Evolutionary conservation across 2,888 invertebrate species (phyloP), one percentile per base, ranked within the genome.

Genomic region (Mythimna loreyi): DNA sequence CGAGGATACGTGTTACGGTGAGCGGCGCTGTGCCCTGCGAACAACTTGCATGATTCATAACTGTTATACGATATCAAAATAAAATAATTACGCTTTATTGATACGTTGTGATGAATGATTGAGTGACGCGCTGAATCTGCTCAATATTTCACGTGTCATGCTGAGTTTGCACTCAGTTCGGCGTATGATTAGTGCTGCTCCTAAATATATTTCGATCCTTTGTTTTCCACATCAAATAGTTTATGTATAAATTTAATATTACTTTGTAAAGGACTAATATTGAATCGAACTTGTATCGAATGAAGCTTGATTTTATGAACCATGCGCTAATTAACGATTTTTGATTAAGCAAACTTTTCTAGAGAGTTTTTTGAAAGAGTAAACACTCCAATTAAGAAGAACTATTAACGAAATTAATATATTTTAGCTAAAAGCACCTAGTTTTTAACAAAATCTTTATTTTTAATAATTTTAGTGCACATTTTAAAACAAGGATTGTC

Each of bases 401-500:
- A 66, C 21, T 45, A 52, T 25, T 57, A 53, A 45, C 36, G 57
- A 28, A 28, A 59, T 71, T 47, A 19, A 61, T 43, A 30, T 43
- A 33, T 65, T 57, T 56, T 50, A 45, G 45, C 56, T 59, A 25
- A 11, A 72, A 77, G 11, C 53, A 33, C 40, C 25, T 55, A 68
- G 40, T 65, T 53, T 33, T 43, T 67, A 65, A 6, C 36, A 59
- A 59, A 60, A 78, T 71, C 59, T 66, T 59, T 53, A n/a, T 59
- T 45, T 64, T 59, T 50, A 72, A 65, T 75, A 64, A 79, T 79
- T 75, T 53, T 52, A 72, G 60, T 72, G 36, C 72, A 79, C 66
- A 72, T 68, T 72, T 64, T 60, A 50, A 58, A 77, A 53, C 66
- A 66, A 63, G 61, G 36, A 58, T 64, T 33, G 56, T 71, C 78